These are phyloP conservation scores for Tipula vernalis DNA, from an alignment of 2,888 invertebrate genomes.

Conservation along the genomic window DNA sequence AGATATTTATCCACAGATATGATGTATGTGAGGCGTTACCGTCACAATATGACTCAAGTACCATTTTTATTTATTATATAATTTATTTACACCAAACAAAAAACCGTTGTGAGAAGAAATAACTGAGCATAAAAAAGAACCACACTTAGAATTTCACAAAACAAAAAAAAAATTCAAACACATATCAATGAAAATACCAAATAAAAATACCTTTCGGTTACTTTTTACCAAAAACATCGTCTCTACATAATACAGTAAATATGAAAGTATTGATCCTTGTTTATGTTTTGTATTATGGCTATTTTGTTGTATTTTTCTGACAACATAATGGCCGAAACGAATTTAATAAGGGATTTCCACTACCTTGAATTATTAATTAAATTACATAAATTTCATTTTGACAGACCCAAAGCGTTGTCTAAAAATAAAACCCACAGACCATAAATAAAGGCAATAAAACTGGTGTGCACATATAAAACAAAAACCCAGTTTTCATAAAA, in stretches of 20 bases:
- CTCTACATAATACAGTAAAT: not conserved
- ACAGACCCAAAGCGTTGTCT: not conserved
- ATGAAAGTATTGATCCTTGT: not conserved
- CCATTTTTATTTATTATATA: too few species aligned
- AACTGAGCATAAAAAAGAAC: too few species aligned
- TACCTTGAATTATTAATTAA: not conserved
- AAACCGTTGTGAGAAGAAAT: too few species aligned
- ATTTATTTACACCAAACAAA: too few species aligned
- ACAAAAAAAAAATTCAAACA: too few species aligned
- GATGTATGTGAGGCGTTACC: too few species aligned
- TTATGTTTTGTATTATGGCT: not conserved
- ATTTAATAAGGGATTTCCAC: not conserved
- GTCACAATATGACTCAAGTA: too few species aligned
- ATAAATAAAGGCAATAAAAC: not conserved
- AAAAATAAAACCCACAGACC: not conserved
- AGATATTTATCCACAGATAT: too few species aligned
- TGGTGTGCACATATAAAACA: too few species aligned
- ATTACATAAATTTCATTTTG: not conserved
- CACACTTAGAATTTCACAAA: too few species aligned
- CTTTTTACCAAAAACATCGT: not conserved
- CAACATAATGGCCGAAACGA: not conserved
- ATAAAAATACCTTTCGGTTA: too few species aligned
- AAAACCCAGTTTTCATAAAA: not conserved
- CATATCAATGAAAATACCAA: too few species aligned
- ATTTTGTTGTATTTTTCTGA: not conserved